Percentiles rank a stretch among this genome's conserved stretches.
Evolutionary conservation across 2,888 invertebrate genomes (phyloP).

Genomic region (Tenthredo mesomela): DNA sequence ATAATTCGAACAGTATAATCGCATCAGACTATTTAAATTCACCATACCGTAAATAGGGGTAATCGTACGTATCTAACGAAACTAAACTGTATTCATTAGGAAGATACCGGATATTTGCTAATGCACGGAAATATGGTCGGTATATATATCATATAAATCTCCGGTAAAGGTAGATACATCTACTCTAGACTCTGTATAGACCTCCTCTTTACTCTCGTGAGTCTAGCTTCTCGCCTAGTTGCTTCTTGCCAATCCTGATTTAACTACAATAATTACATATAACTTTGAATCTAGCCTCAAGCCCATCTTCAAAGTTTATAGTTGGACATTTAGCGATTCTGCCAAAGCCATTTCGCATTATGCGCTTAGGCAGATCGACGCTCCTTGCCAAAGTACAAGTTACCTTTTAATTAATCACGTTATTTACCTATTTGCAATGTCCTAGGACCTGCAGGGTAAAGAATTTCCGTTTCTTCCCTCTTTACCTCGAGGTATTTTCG

Average conservation of each 20-base stretch:
- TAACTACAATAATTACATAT: constrained; percentile 22
- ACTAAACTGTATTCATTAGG: constrained; percentile 31
- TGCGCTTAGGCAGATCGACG: not conserved
- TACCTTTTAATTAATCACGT: not conserved
- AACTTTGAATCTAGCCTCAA: constrained; percentile 13
- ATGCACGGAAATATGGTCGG: constrained; percentile 44
- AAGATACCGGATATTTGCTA: constrained; percentile 35
- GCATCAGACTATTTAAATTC: not conserved
- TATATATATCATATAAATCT: not conserved
- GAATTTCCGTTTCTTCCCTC: not conserved
- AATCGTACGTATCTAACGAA: not conserved
- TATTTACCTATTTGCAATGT: not conserved
- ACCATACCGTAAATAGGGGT: not conserved
- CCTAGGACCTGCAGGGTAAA: no score
- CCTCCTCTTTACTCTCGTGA: not conserved
- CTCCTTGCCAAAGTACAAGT: not conserved
- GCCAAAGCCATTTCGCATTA: not conserved
- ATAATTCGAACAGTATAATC: not conserved
- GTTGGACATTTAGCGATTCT: constrained; percentile 21
- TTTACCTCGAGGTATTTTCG: not conserved
- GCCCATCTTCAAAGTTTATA: constrained; percentile 11
- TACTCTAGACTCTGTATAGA: not conserved
- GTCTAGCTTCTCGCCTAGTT: not conserved
- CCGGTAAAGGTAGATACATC: not conserved
- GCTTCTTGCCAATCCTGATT: constrained; percentile 19